Conservation (phyloP, 2,797 vertebrate genomes). For the Cynodonichthys magdalenae region DNA sequence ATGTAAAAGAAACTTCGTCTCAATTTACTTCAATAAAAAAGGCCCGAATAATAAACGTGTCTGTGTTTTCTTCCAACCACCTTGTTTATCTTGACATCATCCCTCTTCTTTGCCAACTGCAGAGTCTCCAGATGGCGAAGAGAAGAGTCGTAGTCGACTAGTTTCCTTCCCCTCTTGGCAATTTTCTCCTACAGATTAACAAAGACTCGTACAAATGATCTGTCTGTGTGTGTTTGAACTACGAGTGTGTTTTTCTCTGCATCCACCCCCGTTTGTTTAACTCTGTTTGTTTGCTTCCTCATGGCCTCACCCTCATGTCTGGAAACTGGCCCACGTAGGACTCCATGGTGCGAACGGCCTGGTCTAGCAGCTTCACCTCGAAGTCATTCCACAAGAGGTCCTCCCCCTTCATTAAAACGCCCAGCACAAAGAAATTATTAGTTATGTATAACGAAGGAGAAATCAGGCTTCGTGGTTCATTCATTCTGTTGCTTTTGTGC, state of each 20-base stretch:
- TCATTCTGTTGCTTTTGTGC: conserved; percentile 19
- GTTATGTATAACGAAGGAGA: conserved; percentile 29
- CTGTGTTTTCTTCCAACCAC: conserved; percentile 62
- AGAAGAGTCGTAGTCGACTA: conserved; percentile 94
- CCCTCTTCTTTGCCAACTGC: conserved; percentile 92
- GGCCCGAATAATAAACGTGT: neutral
- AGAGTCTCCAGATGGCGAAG: conserved; percentile 92
- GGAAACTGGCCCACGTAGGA: conserved; percentile 91
- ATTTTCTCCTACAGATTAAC: conserved; percentile 86
- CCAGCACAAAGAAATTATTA: conserved; percentile 35
- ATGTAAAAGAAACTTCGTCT: neutral
- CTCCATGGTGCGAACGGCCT: conserved; percentile 89
- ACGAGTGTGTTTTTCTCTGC: conserved; percentile 23
- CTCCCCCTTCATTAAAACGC: conserved; percentile 83
- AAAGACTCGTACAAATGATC: neutral
- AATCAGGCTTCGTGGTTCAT: neutral
- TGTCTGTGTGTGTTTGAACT: conserved; percentile 1
- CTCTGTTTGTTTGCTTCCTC: conserved; percentile 23
- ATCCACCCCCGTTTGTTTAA: conserved; percentile 4
- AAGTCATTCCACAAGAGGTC: conserved; percentile 96
- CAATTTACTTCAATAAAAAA: neutral
- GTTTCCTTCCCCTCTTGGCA: conserved; percentile 92
- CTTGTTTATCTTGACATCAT: conserved; percentile 93
- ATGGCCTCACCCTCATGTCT: conserved; percentile 85
- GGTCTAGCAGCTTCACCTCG: conserved; percentile 91